Percentiles rank a stretch among this genome's conserved stretches.
Conservation (phyloP, 2,113 vertebrate genomes). For the Emydocephalus ijimae region DNA sequence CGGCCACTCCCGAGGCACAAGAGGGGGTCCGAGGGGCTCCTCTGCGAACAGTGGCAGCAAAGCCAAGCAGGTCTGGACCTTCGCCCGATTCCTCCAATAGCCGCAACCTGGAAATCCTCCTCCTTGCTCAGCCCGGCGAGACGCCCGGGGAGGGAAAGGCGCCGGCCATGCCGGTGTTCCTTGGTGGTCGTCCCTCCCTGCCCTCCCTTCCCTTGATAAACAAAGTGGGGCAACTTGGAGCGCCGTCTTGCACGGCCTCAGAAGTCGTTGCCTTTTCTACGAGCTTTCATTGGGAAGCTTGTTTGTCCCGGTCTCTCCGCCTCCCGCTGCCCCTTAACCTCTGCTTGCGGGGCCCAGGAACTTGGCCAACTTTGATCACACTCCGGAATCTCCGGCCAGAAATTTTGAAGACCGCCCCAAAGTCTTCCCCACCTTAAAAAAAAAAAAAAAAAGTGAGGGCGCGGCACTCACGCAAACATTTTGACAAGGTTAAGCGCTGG, state of each 20-base stretch:
- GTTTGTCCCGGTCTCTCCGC: constrained; percentile 3
- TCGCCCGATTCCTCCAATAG: not conserved
- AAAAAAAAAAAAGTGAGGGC: not conserved
- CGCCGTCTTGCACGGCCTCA: constrained; percentile 16
- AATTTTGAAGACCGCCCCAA: not conserved
- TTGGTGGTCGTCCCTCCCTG: constrained; percentile 59
- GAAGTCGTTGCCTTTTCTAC: constrained; percentile 37
- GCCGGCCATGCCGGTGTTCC: not conserved
- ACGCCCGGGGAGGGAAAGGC: not conserved
- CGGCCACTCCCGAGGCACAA: not conserved
- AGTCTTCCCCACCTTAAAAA: not conserved
- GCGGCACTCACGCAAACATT: not conserved
- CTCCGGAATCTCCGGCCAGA: not conserved
- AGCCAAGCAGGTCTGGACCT: not conserved
- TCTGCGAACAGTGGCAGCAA: not conserved
- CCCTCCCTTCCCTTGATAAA: constrained; percentile 31
- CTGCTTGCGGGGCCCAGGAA: constrained; percentile 31
- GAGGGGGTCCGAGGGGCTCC: not conserved
- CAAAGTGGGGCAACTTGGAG: constrained; percentile 45
- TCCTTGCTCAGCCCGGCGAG: not conserved
- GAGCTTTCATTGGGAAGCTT: constrained; percentile 25
- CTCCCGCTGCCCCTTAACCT: constrained; percentile 59
- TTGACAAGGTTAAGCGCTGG: not conserved
- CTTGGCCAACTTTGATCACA: not conserved
- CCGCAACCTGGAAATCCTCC: not conserved